Percentiles rank a stretch among this genome's conserved stretches.
phyloP scores from a whole-genome alignment of 2,113 vertebrate species.

The Nyctereutes procyonoides region DNA sequence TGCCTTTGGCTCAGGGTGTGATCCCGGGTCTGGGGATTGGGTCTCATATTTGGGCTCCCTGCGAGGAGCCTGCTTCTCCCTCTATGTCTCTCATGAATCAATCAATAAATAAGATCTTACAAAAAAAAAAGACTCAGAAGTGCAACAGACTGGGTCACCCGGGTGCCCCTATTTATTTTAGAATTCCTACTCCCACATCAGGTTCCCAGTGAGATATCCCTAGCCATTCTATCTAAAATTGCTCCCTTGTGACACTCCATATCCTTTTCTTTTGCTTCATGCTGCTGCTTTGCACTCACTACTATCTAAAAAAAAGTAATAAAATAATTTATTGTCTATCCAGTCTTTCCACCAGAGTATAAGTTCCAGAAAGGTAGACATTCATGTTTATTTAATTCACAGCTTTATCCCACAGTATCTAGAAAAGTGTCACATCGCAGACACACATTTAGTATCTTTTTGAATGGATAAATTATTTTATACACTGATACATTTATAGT shows the following conservation, averaged over 20 bases:
- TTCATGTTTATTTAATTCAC: neutral
- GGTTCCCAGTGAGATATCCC: neutral
- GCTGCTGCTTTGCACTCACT: neutral
- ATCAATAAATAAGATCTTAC: too few species aligned
- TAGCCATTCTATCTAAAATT: neutral
- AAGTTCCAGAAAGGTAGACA: neutral
- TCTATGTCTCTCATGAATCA: too few species aligned
- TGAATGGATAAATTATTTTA: conserved; percentile 7
- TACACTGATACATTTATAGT: neutral
- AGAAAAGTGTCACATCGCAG: neutral
- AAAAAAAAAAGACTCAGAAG: too few species aligned
- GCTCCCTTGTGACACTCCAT: neutral
- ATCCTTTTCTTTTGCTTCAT: neutral
- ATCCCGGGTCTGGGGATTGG: too few species aligned
- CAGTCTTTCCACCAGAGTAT: neutral
- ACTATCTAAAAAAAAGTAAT: neutral
- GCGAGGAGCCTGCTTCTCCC: too few species aligned
- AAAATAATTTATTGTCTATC: neutral
- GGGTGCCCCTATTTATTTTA: neutral
- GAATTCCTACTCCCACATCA: neutral
- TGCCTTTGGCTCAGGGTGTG: too few species aligned
- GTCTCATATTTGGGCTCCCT: too few species aligned
- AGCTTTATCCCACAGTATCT: neutral
- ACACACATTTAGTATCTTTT: neutral
- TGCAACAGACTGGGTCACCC: neutral